Evolutionary conservation across 1,140 invertebrate genomes (phyloP).

Genomic region (Himalopsyche phryganea): DNA sequence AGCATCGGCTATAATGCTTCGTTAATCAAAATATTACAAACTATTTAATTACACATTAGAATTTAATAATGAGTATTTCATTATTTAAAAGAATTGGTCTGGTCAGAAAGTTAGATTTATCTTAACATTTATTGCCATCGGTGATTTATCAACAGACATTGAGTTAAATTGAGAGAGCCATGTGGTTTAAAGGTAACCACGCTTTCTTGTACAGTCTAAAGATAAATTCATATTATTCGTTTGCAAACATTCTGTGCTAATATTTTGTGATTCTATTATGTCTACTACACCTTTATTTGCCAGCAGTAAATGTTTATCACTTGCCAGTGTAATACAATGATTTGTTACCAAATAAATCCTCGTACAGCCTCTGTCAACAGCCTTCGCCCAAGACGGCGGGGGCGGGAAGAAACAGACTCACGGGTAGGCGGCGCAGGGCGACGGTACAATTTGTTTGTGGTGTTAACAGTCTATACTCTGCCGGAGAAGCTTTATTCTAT

Average conservation of each 20-base stretch:
- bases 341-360: constrained; percentile 36
- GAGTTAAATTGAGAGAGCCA: too few relatives aligned
- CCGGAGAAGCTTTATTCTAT: not conserved
- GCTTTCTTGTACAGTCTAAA: constrained; percentile 26
- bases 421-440: not conserved
- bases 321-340: constrained; percentile 34
- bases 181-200: constrained; percentile 22
- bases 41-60: too few relatives aligned
- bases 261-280: constrained; percentile 35
- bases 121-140: too few relatives aligned
- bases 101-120: too few relatives aligned
- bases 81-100: too few relatives aligned
- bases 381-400: constrained; percentile 19
- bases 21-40: too few relatives aligned
- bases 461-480: not conserved
- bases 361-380: constrained; percentile 32
- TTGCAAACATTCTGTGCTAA: constrained; percentile 31
- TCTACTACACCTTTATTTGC: constrained; percentile 34
- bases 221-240: constrained; percentile 34
- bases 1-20: too few relatives aligned
- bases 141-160: too few relatives aligned
- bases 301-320: constrained; percentile 34
- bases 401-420: not conserved
- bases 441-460: not conserved
- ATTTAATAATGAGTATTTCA: too few relatives aligned